phyloP scores from a whole-genome alignment of 2,888 invertebrate species.

The Parascotia fuliginaria region DNA sequence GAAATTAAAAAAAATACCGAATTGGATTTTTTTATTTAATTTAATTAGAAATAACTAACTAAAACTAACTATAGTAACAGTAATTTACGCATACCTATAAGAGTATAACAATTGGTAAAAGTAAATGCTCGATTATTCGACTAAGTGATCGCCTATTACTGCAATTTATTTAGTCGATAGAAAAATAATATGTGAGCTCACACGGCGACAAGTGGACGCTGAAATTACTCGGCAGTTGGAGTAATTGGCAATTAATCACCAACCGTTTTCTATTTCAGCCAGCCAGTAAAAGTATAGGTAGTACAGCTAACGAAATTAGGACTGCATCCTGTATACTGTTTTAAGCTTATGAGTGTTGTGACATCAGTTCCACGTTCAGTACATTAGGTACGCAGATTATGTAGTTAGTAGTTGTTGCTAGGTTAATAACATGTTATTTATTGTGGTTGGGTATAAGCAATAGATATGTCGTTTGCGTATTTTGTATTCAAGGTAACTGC shows the following conservation, averaged over 20 bases:
- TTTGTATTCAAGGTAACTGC: too few species aligned
- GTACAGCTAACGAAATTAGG: slow-evolving; percentile 68
- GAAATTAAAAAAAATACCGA: too few species aligned
- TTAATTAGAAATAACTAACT: too few species aligned
- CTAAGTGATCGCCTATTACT: slow-evolving; percentile 26
- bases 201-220: slow-evolving; percentile 75
- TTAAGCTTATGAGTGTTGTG: slow-evolving; percentile 28
- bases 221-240: slow-evolving; percentile 75
- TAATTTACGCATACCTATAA: not conserved
- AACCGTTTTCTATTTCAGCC: slow-evolving; percentile 82
- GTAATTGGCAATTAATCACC: slow-evolving; percentile 85
- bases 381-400: too few species aligned
- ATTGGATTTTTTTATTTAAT: too few species aligned
- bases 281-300: slow-evolving; percentile 45
- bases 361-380: slow-evolving; percentile 20
- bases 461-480: not conserved
- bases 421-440: not conserved
- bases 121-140: slow-evolving; percentile 2
- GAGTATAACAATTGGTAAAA: not conserved
- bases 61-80: not conserved
- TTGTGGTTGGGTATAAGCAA: not conserved
- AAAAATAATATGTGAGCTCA: slow-evolving; percentile 67
- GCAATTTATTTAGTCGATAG: slow-evolving; percentile 58
- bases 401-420: not conserved
- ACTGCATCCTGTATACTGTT: slow-evolving; percentile 58